Percentiles rank a stretch among this genome's conserved stretches.
Evolutionary conservation across 1,140 invertebrate species (phyloP).

Genomic region (Geopemphigus sp.): DNA sequence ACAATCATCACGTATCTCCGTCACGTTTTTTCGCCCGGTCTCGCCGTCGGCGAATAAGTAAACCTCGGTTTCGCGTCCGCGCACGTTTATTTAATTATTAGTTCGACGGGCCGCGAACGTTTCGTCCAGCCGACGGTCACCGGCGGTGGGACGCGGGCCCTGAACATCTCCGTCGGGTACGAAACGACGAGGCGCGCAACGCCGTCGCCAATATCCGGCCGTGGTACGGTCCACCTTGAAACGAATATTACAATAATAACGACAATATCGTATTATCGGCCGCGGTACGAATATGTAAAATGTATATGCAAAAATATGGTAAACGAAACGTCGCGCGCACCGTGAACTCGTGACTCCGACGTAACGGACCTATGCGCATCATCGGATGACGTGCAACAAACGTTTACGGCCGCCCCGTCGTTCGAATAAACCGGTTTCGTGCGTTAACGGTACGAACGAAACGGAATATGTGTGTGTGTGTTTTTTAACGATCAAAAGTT

Average conservation of each 20-base stretch:
- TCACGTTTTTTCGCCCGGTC: neutral
- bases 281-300: too few relatives aligned
- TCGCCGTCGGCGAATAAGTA: neutral
- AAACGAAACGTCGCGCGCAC: neutral
- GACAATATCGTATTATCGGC: too few relatives aligned
- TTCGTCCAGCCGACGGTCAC: neutral
- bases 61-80: neutral
- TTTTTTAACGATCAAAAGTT: too few relatives aligned
- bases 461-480: too few relatives aligned
- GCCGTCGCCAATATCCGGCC: too few relatives aligned
- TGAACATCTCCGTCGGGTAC: too few relatives aligned
- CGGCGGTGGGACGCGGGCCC: too few relatives aligned
- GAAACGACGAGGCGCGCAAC: too few relatives aligned
- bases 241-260: too few relatives aligned
- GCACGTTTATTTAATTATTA: conserved; percentile 6
- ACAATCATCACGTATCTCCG: neutral
- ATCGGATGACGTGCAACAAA: neutral
- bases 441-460: neutral
- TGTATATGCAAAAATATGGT: neutral
- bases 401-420: too few relatives aligned
- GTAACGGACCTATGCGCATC: neutral
- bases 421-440: neutral
- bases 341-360: neutral
- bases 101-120: too few relatives aligned
- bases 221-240: too few relatives aligned